phyloP scores from a whole-genome alignment of 2,888 invertebrate species.

The Trisateles emortualis region DNA sequence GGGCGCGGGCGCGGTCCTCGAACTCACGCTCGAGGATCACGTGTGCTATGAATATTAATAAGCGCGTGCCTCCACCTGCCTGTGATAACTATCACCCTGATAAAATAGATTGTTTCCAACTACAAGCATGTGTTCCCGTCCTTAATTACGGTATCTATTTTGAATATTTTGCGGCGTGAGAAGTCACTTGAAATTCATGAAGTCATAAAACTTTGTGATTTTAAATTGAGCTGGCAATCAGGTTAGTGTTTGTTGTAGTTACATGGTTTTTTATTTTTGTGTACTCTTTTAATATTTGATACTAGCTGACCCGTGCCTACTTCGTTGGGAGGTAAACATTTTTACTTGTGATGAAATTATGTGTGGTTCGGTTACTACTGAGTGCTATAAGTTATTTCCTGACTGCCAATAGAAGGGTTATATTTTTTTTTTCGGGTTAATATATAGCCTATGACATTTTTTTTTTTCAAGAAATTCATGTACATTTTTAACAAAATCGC shows the following conservation, averaged over 20 bases:
- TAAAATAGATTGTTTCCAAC: constrained; percentile 65
- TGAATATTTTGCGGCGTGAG: constrained; percentile 52
- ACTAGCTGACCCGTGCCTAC: too few species aligned
- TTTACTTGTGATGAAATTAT: too few species aligned
- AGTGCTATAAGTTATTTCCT: too few species aligned
- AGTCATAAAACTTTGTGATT: constrained; percentile 34
- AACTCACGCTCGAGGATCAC: constrained; percentile 63
- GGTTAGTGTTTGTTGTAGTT: constrained; percentile 6
- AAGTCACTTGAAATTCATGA: constrained; percentile 50
- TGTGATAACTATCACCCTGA: constrained; percentile 66
- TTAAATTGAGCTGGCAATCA: constrained; percentile 30
- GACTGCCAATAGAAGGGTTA: too few species aligned
- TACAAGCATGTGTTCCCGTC: constrained; percentile 45
- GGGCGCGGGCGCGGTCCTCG: constrained; percentile 50
- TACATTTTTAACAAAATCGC: too few species aligned
- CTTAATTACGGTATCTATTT: constrained; percentile 58
- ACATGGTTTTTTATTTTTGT: too few species aligned
- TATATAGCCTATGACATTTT: too few species aligned
- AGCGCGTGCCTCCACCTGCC: constrained; percentile 65
- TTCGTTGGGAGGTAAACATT: too few species aligned
- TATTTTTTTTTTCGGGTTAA: too few species aligned
- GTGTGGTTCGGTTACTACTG: too few species aligned
- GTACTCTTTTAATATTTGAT: too few species aligned
- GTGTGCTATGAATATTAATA: constrained; percentile 82
- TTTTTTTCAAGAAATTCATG: too few species aligned